Evolutionary conservation across 2,888 invertebrate genomes (phyloP).

Genomic region (Bembecia ichneumoniformis): DNA sequence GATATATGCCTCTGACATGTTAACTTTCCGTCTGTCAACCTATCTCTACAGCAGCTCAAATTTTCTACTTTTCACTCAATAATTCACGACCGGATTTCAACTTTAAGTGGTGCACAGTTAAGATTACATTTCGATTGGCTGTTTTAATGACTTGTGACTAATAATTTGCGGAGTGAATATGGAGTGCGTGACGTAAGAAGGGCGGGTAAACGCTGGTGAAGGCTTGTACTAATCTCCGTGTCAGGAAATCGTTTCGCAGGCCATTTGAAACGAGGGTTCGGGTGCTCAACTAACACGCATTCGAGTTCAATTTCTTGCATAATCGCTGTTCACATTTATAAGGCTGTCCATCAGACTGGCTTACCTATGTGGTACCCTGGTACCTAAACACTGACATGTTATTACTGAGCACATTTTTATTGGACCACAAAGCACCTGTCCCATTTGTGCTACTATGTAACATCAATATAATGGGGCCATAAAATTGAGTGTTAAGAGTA

Average conservation of each 20-base stretch:
- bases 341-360: slow-evolving; percentile 34
- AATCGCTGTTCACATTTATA: slow-evolving; percentile 53
- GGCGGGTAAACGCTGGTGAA: slow-evolving; percentile 65
- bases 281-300: slow-evolving; percentile 59
- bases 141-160: slow-evolving; percentile 40
- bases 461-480: neutral
- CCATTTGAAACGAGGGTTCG: slow-evolving; percentile 66
- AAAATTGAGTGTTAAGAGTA: neutral
- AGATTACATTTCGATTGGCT: slow-evolving; percentile 33
- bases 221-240: slow-evolving; percentile 73
- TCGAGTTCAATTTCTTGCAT: slow-evolving; percentile 58
- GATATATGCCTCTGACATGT: slow-evolving; percentile 60
- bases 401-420: neutral
- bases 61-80: slow-evolving; percentile 16
- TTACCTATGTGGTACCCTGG: slow-evolving; percentile 1
- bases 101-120: slow-evolving; percentile 30
- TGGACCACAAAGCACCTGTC: neutral
- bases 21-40: slow-evolving; percentile 69
- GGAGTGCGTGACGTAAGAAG: slow-evolving; percentile 71
- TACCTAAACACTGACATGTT: neutral
- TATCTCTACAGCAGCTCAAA: slow-evolving; percentile 46
- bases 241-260: slow-evolving; percentile 72
- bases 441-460: neutral
- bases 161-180: slow-evolving; percentile 32
- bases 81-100: slow-evolving; percentile 27